Percentiles rank a stretch among this genome's conserved stretches.
These are phyloP conservation scores for Synaphobranchus kaupii DNA, from an alignment of 2,797 vertebrate species.

Conservation along the genomic window DNA sequence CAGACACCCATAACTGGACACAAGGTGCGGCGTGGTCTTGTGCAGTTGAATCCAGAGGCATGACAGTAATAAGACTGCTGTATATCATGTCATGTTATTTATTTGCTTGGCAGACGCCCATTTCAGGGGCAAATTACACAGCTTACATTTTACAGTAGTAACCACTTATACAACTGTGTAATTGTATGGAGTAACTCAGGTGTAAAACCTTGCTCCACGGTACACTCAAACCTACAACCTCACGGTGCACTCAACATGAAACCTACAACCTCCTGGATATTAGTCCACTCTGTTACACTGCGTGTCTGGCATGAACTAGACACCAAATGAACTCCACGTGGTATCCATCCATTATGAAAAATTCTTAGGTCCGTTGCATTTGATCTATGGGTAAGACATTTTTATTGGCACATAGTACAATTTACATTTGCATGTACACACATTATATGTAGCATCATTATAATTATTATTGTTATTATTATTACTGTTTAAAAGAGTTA, in stretches of 20 bases:
- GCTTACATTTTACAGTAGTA: not conserved
- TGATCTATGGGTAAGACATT: conserved; percentile 40
- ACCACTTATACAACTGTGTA: not conserved
- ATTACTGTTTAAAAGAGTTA: conserved; percentile 30
- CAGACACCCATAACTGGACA: not conserved
- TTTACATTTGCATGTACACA: conserved; percentile 35
- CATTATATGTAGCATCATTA: conserved; percentile 47
- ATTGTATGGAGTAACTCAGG: not conserved
- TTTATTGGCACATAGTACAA: conserved; percentile 53
- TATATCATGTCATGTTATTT: not conserved
- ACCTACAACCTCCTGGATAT: not conserved
- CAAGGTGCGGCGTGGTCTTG: not conserved
- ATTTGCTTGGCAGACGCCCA: not conserved
- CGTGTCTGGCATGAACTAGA: not conserved
- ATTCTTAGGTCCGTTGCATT: conserved; percentile 20
- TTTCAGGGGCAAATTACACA: not conserved
- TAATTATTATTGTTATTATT: conserved; percentile 35
- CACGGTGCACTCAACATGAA: not conserved
- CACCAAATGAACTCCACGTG: not conserved
- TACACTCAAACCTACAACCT: not conserved
- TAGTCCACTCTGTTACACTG: not conserved
- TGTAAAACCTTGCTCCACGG: not conserved
- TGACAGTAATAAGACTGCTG: not conserved
- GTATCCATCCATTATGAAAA: not conserved
- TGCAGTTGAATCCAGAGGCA: not conserved